These are phyloP conservation scores for Atractosteus spatula DNA, from an alignment of 2,113 vertebrate species.

Conservation along the genomic window DNA sequence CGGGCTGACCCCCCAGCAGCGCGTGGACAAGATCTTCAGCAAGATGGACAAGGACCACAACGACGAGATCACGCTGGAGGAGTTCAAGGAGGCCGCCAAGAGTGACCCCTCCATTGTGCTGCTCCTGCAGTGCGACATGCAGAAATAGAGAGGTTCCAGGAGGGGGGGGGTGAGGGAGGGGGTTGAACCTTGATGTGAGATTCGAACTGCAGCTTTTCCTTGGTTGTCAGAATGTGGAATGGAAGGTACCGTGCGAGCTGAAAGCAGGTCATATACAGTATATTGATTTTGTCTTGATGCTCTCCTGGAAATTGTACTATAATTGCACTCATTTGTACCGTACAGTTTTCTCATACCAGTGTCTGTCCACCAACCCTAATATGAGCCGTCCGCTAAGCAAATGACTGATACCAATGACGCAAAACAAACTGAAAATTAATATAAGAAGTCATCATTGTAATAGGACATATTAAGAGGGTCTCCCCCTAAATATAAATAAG, in stretches of 20 bases:
- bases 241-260: slow-evolving; percentile 18
- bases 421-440: neutral
- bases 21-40: slow-evolving; percentile 98
- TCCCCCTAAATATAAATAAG: no score
- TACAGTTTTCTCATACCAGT: no score
- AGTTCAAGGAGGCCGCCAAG: slow-evolving; percentile 97
- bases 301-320: no score
- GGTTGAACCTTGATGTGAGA: neutral
- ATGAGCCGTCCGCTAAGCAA: no score
- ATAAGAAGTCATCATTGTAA: slow-evolving; percentile 10
- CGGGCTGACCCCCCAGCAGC: slow-evolving; percentile 92
- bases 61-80: slow-evolving; percentile 92
- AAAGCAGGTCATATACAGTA: neutral
- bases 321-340: no score
- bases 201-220: no score
- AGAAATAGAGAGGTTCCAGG: slow-evolving; percentile 74
- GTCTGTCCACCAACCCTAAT: no score
- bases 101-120: slow-evolving; percentile 95
- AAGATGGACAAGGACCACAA: slow-evolving; percentile 99
- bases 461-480: neutral
- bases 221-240: neutral
- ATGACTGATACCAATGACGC: no score
- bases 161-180: slow-evolving; percentile 10
- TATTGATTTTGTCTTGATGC: no score
- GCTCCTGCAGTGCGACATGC: slow-evolving; percentile 95